A percentile compares a stretch with the other conserved stretches of the same genome.
These are phyloP conservation scores for Scelioninae gen. 1 DNA, from an alignment of 2,888 invertebrate genomes.

Conservation along the genomic window DNA sequence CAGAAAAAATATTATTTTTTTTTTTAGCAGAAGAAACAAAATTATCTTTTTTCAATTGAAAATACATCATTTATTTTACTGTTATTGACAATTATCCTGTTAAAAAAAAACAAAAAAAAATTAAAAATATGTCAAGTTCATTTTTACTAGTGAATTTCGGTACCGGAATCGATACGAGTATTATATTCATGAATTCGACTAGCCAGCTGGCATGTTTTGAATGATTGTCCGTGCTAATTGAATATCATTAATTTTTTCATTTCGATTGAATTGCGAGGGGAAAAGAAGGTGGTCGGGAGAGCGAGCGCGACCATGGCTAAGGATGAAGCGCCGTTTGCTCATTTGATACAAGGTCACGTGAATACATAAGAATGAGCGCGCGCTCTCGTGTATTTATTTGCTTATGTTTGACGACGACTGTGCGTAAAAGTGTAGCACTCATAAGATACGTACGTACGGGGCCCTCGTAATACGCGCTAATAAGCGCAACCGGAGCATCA, in stretches of 20 bases:
- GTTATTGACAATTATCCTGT: too few relatives aligned
- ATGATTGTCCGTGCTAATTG: conserved; percentile 4
- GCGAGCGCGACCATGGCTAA: conserved; percentile 73
- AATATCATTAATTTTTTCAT: background rate
- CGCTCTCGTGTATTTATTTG: conserved; percentile 53
- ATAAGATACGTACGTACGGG: conserved; percentile 46
- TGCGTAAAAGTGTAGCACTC: conserved; percentile 56
- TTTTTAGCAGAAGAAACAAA: too few relatives aligned
- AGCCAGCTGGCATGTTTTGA: background rate
- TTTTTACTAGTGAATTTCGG: conserved; percentile 10
- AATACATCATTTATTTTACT: too few relatives aligned
- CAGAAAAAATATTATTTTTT: too few relatives aligned
- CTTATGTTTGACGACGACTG: conserved; percentile 35
- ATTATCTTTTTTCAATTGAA: too few relatives aligned
- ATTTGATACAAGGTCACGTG: conserved; percentile 80
- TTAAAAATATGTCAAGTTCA: conserved; percentile 18
- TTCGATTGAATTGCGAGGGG: conserved; percentile 3
- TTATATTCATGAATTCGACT: too few relatives aligned
- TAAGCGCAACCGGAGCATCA: conserved; percentile 47
- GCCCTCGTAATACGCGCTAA: conserved; percentile 41
- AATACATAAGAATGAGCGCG: conserved; percentile 68
- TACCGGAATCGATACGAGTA: too few relatives aligned
- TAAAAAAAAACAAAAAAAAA: too few relatives aligned
- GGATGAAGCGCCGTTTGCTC: conserved; percentile 79
- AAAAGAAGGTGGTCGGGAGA: background rate